A percentile compares a stretch with the other conserved stretches of the same genome.
These are phyloP conservation scores for Shinisaurus crocodilurus DNA, from an alignment of 2,113 vertebrate genomes.

Conservation along the genomic window DNA sequence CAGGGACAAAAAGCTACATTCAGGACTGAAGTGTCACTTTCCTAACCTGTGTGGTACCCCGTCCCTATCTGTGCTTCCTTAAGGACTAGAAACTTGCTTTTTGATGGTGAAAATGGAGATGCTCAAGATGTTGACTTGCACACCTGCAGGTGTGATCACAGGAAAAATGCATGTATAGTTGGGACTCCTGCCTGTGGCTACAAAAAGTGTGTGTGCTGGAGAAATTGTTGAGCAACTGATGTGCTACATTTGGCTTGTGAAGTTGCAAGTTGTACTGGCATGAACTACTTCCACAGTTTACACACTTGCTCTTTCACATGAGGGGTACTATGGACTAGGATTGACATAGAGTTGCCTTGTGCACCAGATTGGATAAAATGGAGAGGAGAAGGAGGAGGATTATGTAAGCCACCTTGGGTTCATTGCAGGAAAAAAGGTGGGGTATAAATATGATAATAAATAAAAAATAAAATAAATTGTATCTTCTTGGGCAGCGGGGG, in stretches of 20 bases:
- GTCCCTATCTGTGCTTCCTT: background rate
- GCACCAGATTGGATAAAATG: no score
- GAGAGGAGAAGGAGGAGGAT: no score
- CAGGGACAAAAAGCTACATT: background rate
- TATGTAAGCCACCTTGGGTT: no score
- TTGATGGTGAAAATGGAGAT: background rate
- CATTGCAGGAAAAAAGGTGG: no score
- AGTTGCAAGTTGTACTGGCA: background rate
- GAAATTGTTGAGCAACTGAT: background rate
- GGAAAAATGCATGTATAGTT: background rate
- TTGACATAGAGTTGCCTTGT: background rate
- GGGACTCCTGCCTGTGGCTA: background rate
- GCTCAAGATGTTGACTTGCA: background rate
- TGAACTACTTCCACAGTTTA: background rate
- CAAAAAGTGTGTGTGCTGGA: background rate
- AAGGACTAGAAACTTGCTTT: background rate
- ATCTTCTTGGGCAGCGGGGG: background rate
- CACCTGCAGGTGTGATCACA: background rate
- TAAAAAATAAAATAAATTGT: no score
- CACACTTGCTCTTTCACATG: background rate
- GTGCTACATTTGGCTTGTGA: background rate
- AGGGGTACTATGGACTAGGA: background rate
- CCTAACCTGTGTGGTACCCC: background rate
- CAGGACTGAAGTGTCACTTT: background rate
- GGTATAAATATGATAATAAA: no score